Evolutionary conservation across 2,113 vertebrate genomes (phyloP), one percentile per base, ranked within the genome.

Genomic region (Callithrix jacchus): DNA sequence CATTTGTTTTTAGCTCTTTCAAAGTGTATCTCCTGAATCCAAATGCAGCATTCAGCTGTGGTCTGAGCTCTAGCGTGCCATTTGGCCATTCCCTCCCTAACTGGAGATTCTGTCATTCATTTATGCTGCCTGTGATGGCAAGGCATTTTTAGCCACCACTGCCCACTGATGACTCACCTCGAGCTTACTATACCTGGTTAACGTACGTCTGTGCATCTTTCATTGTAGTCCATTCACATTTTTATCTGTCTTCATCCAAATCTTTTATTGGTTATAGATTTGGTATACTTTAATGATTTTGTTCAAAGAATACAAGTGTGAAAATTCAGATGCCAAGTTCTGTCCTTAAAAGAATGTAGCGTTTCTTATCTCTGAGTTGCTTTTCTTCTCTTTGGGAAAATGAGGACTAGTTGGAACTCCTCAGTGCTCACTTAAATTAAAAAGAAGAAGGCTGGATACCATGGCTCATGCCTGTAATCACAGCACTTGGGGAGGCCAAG

Each of bases 311-410:
- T 25, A 85, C 3, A 64, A 64, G 32, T 1, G 5, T 30, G 23
- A 88, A 88, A 58, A 56, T 88, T 80, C 77, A 85, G 85, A 66
- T 94, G 71, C 54, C 45, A 94, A 40, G 4, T 56, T 89, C 23
- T 47, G 32, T 64, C 73, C 64, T 86, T 80, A 82, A 66, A 86
- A 76, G 47, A 37, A 5, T 27, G 12, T n/a, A 27, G 49, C 10
- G n/a, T n/a, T 92, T 61, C 61, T 79, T 83, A 68, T 45, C 30
- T 40, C 18, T 61, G n/a, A 79, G 70, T 85, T 94, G 83, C n/a
- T 82, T 84, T 82, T 58, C 66, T 87, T 93, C 49, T 87, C 89
- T 89, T 89, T 47, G 25, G 61, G 47, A 89, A 92, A 64, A 89
- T 32, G 73, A 89, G 47, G 42, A 42, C 85, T 27, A 86, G 35